Percentiles rank a stretch among this genome's conserved stretches.
These are phyloP conservation scores for Saccopteryx leptura DNA, from an alignment of 2,113 vertebrate species.

Conservation along the genomic window DNA sequence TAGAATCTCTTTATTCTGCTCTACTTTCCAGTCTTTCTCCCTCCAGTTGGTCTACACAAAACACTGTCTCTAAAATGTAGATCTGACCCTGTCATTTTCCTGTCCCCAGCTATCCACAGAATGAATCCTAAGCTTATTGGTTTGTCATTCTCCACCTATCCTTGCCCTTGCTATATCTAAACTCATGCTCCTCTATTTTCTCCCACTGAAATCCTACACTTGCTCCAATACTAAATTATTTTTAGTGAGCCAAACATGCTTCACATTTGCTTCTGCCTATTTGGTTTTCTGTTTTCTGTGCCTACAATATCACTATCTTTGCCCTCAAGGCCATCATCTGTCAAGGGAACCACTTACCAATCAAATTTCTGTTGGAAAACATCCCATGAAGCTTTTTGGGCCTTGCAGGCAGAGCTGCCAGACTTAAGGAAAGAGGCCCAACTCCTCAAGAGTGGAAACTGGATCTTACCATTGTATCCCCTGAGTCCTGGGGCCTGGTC, in stretches of 20 bases:
- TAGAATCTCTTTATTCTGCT: neutral
- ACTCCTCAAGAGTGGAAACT: neutral
- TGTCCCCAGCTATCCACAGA: neutral
- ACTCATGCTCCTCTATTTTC: neutral
- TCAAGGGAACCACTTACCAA: slow-evolving; percentile 14
- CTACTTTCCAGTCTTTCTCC: neutral
- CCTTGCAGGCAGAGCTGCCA: neutral
- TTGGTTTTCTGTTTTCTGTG: slow-evolving; percentile 25
- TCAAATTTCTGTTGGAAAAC: slow-evolving; percentile 23
- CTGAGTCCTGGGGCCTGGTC: neutral
- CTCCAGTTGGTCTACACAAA: neutral
- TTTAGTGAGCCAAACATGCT: slow-evolving; percentile 24
- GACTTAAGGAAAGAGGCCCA: slow-evolving; percentile 29
- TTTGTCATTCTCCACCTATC: neutral
- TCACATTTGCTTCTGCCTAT: neutral
- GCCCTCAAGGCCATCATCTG: neutral
- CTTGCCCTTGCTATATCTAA: slow-evolving; percentile 6
- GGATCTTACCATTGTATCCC: neutral
- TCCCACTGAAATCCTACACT: neutral
- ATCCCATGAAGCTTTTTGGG: neutral
- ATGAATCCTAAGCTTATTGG: neutral
- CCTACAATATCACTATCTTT: neutral
- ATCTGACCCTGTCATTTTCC: neutral
- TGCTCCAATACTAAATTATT: slow-evolving; percentile 23
- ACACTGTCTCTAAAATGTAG: neutral